Conservation (phyloP, 2,888 invertebrate species). For the Chromoteleia sp. region DNA sequence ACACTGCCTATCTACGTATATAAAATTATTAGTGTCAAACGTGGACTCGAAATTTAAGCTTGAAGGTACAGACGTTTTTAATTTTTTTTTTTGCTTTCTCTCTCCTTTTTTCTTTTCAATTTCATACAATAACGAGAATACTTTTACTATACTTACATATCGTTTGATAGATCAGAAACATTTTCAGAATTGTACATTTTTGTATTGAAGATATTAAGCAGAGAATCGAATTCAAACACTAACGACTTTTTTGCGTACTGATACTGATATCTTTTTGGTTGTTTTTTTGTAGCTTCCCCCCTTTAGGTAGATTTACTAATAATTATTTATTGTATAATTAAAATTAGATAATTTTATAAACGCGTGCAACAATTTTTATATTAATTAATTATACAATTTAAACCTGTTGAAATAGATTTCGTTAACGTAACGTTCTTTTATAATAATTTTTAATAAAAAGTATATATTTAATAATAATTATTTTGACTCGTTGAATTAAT, state of each 20-base stretch:
- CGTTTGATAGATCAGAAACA: not conserved
- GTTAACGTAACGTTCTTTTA: too few relatives aligned
- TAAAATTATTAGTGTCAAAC: constrained; percentile 43
- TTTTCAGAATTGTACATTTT: not conserved
- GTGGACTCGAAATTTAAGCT: not conserved
- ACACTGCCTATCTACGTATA: constrained; percentile 61
- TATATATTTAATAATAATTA: too few relatives aligned
- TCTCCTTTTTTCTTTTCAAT: not conserved
- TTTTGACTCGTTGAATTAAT: too few relatives aligned
- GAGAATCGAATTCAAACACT: constrained; percentile 14
- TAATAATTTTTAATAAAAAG: too few relatives aligned
- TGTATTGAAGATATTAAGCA: constrained; percentile 12
- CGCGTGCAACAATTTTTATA: too few relatives aligned
- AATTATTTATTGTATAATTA: too few relatives aligned
- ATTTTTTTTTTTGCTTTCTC: too few relatives aligned
- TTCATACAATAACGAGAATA: not conserved
- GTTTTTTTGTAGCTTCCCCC: too few relatives aligned
- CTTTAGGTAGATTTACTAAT: too few relatives aligned
- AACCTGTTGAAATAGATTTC: too few relatives aligned
- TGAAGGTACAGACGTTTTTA: not conserved
- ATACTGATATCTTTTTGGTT: not conserved
- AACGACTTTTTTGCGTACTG: not conserved
- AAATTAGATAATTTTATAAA: too few relatives aligned
- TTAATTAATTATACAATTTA: too few relatives aligned
- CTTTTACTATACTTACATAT: constrained; percentile 4